phyloP scores from a whole-genome alignment of 2,113 vertebrate genomes.

The Octodon degus region DNA sequence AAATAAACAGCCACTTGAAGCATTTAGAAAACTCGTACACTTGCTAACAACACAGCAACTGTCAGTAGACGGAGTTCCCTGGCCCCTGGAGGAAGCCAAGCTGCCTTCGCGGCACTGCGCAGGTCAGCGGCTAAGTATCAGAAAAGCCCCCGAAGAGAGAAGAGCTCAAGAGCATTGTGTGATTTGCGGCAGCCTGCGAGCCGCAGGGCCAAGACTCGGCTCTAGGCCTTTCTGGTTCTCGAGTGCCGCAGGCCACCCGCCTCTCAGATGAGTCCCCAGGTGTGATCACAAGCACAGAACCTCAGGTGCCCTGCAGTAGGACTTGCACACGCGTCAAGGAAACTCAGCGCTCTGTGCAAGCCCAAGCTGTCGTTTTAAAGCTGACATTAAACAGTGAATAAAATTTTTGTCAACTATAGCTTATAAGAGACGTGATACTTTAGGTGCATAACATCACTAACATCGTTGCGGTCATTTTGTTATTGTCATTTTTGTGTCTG shows the following conservation, averaged over 20 bases:
- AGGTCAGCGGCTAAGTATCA: background rate
- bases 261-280: constrained; percentile 20
- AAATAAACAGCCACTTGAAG: background rate
- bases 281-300: background rate
- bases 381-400: constrained; percentile 36
- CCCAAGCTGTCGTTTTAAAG: constrained; percentile 16
- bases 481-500: background rate
- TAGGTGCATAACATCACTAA: background rate
- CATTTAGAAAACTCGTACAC: background rate
- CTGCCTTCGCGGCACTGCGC: background rate
- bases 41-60: background rate
- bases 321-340: constrained; percentile 26
- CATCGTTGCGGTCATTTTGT: background rate
- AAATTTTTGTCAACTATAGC: background rate
- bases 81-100: background rate
- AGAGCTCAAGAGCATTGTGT: background rate
- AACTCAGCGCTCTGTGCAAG: background rate
- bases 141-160: background rate
- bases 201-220: background rate
- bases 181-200: background rate
- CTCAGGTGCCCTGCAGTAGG: background rate
- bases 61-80: background rate
- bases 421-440: background rate
- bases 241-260: background rate
- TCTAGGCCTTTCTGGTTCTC: background rate